Conservation (phyloP, 2,797 vertebrate species). For the Bradypus variegatus region DNA sequence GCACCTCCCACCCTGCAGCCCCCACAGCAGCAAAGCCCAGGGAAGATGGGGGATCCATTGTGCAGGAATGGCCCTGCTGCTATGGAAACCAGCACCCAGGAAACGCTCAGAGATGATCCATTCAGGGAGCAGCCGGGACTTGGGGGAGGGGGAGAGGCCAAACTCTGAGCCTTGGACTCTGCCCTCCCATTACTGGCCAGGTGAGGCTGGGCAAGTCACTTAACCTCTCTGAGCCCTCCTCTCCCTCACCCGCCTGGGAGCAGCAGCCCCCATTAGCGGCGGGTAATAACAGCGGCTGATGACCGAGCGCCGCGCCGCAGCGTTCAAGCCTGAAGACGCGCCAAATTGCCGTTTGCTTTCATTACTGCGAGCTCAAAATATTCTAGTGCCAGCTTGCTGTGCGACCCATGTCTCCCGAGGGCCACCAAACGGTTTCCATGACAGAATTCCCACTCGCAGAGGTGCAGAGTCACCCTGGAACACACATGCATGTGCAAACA, state of each 20-base stretch:
- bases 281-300: constrained; percentile 33
- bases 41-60: constrained; percentile 47
- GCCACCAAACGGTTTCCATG: constrained; percentile 40
- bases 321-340: constrained; percentile 60
- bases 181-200: constrained; percentile 50
- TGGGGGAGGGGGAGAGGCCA: constrained; percentile 62
- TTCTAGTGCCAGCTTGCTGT: constrained; percentile 62
- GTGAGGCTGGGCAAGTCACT: constrained; percentile 60
- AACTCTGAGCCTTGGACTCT: constrained; percentile 41
- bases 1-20: constrained; percentile 16
- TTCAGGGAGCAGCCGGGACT: constrained; percentile 42
- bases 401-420: constrained; percentile 49
- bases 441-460: constrained; percentile 47
- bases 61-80: constrained; percentile 63
- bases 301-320: constrained; percentile 36
- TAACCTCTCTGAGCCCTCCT: constrained; percentile 64
- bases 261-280: constrained; percentile 48
- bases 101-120: constrained; percentile 51
- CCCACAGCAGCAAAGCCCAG: constrained; percentile 35
- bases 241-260: constrained; percentile 20
- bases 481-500: neutral
- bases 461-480: neutral
- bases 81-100: constrained; percentile 65
- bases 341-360: constrained; percentile 64
- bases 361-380: constrained; percentile 60